These are phyloP conservation scores for Pseudochirops cupreus DNA, from an alignment of 2,797 vertebrate genomes.

Conservation along the genomic window DNA sequence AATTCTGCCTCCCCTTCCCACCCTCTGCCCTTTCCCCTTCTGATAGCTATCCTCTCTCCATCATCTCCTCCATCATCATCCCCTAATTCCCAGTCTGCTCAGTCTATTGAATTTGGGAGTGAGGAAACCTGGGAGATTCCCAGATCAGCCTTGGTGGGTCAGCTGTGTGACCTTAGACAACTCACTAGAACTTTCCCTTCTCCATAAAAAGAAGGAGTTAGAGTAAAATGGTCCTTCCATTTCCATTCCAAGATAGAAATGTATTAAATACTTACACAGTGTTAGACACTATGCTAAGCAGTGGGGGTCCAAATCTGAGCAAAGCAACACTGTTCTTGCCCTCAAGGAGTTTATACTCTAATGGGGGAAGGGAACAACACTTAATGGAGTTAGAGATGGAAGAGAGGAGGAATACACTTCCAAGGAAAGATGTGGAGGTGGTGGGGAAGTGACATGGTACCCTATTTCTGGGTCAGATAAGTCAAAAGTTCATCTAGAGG, in stretches of 20 bases:
- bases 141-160: neutral
- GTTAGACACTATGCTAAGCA: neutral
- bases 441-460: neutral
- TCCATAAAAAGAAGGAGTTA: neutral
- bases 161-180: neutral
- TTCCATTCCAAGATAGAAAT: neutral
- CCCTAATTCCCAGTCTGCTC: neutral
- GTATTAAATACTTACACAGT: neutral
- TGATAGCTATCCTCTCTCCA: neutral
- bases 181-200: neutral
- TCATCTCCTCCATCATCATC: constrained; percentile 27
- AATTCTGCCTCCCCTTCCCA: neutral
- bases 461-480: neutral
- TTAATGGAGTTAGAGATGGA: neutral
- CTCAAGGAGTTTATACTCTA: neutral
- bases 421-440: neutral
- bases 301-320: neutral
- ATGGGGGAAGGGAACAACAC: neutral
- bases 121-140: neutral
- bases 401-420: neutral
- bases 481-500: neutral
- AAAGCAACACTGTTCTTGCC: neutral
- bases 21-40: neutral
- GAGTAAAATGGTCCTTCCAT: neutral
- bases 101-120: neutral